These are phyloP conservation scores for Pinna nobilis DNA, from an alignment of 1,140 invertebrate genomes.

Conservation along the genomic window DNA sequence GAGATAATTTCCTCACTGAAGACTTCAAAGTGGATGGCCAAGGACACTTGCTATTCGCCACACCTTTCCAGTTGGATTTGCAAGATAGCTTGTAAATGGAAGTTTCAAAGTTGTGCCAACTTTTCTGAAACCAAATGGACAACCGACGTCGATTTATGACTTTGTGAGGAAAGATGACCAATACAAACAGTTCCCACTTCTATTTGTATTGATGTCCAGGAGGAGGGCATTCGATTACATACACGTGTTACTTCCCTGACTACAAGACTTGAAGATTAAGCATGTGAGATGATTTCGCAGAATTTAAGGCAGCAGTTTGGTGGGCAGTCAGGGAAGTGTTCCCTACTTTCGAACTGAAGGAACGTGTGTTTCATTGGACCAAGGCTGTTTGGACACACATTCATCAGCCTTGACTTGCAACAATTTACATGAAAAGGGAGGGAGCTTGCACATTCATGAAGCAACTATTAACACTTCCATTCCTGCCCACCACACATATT, in stretches of 20 bases:
- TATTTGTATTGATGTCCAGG: neutral
- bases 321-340: conserved; percentile 6
- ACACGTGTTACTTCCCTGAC: neutral
- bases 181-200: neutral
- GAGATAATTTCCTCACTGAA: too few relatives aligned
- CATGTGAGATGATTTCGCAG: neutral
- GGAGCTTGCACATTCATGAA: neutral
- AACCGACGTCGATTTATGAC: neutral
- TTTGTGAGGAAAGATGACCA: neutral
- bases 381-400: conserved; percentile 4
- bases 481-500: conserved; percentile 1
- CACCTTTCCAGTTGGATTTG: too few relatives aligned
- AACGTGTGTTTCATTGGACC: neutral
- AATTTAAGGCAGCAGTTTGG: conserved; percentile 21
- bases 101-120: too few relatives aligned
- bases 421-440: neutral
- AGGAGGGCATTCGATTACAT: neutral
- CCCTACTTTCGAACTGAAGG: neutral
- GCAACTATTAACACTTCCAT: conserved; percentile 11
- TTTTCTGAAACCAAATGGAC: neutral
- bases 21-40: too few relatives aligned
- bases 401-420: neutral
- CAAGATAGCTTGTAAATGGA: too few relatives aligned
- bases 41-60: too few relatives aligned
- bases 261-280: neutral